Evolutionary conservation across 2,797 vertebrate species (phyloP).

Genomic region (Catamblyrhynchus diadema): DNA sequence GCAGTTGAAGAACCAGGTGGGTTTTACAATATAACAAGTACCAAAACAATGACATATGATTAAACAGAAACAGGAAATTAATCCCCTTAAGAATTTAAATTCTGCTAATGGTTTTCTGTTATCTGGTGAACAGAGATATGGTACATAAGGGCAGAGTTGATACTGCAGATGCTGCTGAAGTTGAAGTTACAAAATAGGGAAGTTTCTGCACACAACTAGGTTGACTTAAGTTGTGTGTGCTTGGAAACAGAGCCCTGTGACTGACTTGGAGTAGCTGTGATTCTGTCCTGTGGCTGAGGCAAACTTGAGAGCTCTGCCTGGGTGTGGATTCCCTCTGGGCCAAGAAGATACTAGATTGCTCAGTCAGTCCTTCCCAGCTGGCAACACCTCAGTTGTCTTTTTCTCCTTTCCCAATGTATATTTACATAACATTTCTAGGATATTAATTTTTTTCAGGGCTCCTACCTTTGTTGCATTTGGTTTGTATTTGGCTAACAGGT

Average conservation of each 20-base stretch:
- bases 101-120: not conserved
- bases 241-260: not conserved
- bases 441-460: not conserved
- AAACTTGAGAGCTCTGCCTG: not conserved
- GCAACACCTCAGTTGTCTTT: not conserved
- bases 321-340: not conserved
- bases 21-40: not conserved
- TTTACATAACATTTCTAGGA: not conserved
- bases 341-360: not conserved
- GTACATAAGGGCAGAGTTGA: not conserved
- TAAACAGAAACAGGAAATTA: not conserved
- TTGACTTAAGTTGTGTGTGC: not conserved
- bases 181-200: not conserved
- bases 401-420: not conserved
- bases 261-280: not conserved
- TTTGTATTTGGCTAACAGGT: not conserved
- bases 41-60: not conserved
- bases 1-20: not conserved
- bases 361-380: not conserved
- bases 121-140: not conserved
- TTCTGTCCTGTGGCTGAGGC: not conserved
- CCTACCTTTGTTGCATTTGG: not conserved
- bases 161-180: not conserved
- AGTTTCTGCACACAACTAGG: not conserved
- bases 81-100: not conserved